A percentile compares a stretch with the other conserved stretches of the same genome.
Evolutionary conservation across 2,113 vertebrate species (phyloP).

Genomic region (Dasyurus viverrinus): DNA sequence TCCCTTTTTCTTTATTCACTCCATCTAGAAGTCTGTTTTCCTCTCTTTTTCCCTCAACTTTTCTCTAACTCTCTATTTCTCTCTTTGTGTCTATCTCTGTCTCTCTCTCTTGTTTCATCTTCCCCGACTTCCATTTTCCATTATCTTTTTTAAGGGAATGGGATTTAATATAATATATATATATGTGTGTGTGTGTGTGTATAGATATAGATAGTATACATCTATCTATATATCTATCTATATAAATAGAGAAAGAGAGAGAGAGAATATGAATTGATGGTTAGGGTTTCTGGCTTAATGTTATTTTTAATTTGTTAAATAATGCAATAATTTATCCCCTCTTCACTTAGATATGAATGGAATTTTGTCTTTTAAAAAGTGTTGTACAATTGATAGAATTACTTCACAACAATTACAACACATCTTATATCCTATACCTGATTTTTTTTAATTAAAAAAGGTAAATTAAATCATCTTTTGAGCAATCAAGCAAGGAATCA

Average conservation of each 20-base stretch:
- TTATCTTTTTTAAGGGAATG: constrained; percentile 5
- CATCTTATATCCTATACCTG: not conserved
- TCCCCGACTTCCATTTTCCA: not conserved
- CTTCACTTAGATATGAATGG: not conserved
- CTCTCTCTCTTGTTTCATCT: not conserved
- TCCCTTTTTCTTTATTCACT: not conserved
- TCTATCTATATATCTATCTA: no score
- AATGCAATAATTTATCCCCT: not conserved
- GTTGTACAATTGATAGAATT: not conserved
- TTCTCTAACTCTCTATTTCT: no score
- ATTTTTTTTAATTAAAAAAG: not conserved
- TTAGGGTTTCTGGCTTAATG: not conserved
- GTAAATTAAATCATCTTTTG: constrained; percentile 3
- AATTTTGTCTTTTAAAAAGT: not conserved
- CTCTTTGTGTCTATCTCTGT: no score
- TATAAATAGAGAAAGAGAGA: no score
- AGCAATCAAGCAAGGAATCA: constrained; percentile 6
- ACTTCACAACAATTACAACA: not conserved
- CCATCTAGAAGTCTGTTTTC: not conserved
- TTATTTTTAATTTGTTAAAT: not conserved
- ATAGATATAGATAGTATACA: no score
- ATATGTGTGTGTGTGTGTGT: no score
- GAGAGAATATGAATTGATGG: not conserved
- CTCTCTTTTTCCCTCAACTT: not conserved
- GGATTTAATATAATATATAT: not conserved